Percentiles rank a stretch among this genome's conserved stretches.
phyloP scores from a whole-genome alignment of 2,888 invertebrate genomes.

The Acanthopleura granulata region DNA sequence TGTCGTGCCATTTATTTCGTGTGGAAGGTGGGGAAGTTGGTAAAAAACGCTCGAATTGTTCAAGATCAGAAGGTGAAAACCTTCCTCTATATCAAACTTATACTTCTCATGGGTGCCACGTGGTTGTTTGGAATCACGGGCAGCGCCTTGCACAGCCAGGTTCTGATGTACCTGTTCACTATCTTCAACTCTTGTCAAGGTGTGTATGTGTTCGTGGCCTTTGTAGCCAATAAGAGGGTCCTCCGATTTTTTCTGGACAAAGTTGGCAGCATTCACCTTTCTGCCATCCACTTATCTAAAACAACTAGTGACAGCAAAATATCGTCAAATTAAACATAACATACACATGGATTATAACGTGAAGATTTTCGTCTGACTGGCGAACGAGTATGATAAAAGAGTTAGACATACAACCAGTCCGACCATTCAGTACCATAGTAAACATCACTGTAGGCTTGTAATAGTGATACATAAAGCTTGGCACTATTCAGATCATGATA shows the following conservation, averaged over 20 bases:
- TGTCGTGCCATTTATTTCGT: slow-evolving; percentile 1
- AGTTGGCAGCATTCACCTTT: background rate
- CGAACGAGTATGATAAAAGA: too few relatives aligned
- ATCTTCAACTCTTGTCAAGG: slow-evolving; percentile 11
- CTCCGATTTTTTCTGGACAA: background rate
- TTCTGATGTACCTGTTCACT: slow-evolving; percentile 12
- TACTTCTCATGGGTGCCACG: slow-evolving; percentile 8
- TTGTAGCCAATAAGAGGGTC: slow-evolving; percentile 8
- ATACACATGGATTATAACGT: too few relatives aligned
- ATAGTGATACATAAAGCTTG: too few relatives aligned
- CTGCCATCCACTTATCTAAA: background rate
- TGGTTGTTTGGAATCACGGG: slow-evolving; percentile 13
- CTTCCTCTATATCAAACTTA: background rate
- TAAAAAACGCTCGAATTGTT: background rate
- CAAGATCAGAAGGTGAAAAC: background rate
- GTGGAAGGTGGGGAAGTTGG: background rate
- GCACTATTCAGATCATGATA: too few relatives aligned
- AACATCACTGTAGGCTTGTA: too few relatives aligned
- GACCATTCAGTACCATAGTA: too few relatives aligned
- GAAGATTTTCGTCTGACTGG: too few relatives aligned
- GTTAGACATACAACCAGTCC: too few relatives aligned
- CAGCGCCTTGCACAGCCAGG: background rate
- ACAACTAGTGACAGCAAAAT: background rate
- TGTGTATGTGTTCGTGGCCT: background rate
- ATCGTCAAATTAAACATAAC: background rate